Evolutionary conservation across 2,888 invertebrate species (phyloP).

Genomic region (Coelinius sp.): DNA sequence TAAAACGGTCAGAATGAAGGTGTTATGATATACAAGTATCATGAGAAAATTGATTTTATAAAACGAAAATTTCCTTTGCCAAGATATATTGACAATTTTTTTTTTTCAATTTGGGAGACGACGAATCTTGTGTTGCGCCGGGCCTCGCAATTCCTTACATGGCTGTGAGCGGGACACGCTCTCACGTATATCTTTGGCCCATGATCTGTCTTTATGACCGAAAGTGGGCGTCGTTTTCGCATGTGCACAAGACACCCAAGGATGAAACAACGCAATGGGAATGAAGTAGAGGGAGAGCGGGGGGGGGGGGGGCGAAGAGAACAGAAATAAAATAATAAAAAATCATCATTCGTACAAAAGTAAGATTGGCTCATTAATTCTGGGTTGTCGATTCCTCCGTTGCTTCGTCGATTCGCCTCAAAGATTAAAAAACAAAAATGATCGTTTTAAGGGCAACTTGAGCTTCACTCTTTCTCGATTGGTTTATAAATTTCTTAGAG

Average conservation of each 20-base stretch:
- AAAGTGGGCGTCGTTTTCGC: conserved; percentile 60
- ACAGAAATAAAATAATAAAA: conserved; percentile 18
- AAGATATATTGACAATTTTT: conserved; percentile 9
- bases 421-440: background rate
- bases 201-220: conserved; percentile 64
- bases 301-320: background rate
- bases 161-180: conserved; percentile 38
- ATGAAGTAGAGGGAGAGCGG: conserved; percentile 14
- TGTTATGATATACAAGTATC: background rate
- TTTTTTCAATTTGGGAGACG: background rate
- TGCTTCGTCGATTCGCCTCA: conserved; percentile 22
- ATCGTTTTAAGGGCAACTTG: background rate
- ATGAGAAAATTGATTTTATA: background rate
- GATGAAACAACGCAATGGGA: conserved; percentile 37
- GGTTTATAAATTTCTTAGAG: conserved; percentile 1
- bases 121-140: conserved; percentile 16
- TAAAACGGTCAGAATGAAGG: too few species aligned
- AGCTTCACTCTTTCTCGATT: background rate
- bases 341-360: conserved; percentile 4
- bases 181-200: conserved; percentile 57
- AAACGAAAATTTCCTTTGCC: background rate
- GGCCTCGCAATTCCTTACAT: conserved; percentile 59
- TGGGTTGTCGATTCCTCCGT: conserved; percentile 34
- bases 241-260: conserved; percentile 32
- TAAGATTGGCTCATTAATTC: conserved; percentile 40